Evolutionary conservation across 1,140 invertebrate species (phyloP).

Genomic region (Dolichoris vasculosae): DNA sequence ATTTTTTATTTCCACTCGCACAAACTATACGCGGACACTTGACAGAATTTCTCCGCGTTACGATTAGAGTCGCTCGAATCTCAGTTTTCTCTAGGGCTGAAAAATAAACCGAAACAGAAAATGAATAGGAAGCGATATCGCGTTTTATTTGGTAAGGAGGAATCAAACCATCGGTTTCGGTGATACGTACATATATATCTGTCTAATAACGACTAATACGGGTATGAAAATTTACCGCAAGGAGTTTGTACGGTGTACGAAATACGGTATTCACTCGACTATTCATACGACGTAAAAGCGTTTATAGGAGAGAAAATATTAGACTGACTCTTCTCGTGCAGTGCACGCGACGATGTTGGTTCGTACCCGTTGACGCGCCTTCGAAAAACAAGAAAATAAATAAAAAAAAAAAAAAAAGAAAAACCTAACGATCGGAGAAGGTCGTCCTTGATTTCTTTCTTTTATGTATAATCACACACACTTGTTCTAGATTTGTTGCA

Average conservation of each 20-base stretch:
- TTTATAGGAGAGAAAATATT: neutral
- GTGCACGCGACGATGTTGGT: neutral
- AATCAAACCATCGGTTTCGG: neutral
- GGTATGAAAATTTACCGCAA: neutral
- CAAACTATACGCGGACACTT: neutral
- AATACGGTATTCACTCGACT: constrained; percentile 6
- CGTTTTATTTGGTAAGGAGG: neutral
- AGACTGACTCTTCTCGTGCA: neutral
- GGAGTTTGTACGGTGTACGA: neutral
- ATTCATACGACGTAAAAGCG: constrained; percentile 23
- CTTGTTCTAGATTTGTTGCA: neutral
- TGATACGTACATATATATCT: neutral
- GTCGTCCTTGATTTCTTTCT: neutral
- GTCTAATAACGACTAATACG: neutral
- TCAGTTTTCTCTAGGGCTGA: neutral
- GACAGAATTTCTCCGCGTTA: neutral
- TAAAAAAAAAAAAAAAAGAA: neutral
- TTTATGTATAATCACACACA: neutral
- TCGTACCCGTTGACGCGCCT: neutral
- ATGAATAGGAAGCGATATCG: neutral
- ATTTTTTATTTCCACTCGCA: neutral
- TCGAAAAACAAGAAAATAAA: neutral
- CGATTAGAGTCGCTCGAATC: neutral
- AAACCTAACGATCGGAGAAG: too few relatives aligned
- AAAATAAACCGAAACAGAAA: neutral